Evolutionary conservation across 2,888 invertebrate genomes (phyloP), one percentile per base, ranked within the genome.

Genomic region (Rotaria sp.): DNA sequence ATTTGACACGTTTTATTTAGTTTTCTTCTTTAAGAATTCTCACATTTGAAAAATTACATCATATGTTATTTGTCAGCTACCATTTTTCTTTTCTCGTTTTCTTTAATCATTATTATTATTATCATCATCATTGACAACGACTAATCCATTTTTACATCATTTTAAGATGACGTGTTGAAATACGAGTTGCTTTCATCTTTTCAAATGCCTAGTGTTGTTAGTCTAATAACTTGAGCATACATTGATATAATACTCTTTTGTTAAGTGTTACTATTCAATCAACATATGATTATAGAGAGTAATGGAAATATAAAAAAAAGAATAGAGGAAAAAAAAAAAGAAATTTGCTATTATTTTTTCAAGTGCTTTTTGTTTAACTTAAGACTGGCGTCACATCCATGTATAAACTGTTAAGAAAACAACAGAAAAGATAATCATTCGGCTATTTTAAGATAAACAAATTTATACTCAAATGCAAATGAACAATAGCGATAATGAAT

Each of bases 341-440:
- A 35, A 21, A 21, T 35, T 67, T 67, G 35, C 35, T 21, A 30
- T 67, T 67, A 67, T 67, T 67, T 67, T 67, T 67, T 67, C 67
- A 67, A 67, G 67, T 67, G 67, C 67, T 67, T 67, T 67, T 21
- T 67, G 35, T 67, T 35, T 67, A 35, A 67, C 35, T 67, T 67
- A 35, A 67, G 67, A 67, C 15, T 67, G 67, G 67, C 67, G 67
- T 67, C 67, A 67, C 38, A 35, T 35, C 15, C 35, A 67, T 67
- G 67, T 38, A 67, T 67, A 67, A 67, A 30, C 15, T 67, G 67
- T 67, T 67, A 67, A 67, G 67, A 67, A 67, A 67, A 67, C 67
- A 67, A 35, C 30, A 67, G 67, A 30, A 35, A 35, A 67, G 67
- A 67, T 67, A 67, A 67, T 67, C 67, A 67, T 67, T 67, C 67